phyloP scores from a whole-genome alignment of 2,797 vertebrate species.

The Pagetopsis macropterus region DNA sequence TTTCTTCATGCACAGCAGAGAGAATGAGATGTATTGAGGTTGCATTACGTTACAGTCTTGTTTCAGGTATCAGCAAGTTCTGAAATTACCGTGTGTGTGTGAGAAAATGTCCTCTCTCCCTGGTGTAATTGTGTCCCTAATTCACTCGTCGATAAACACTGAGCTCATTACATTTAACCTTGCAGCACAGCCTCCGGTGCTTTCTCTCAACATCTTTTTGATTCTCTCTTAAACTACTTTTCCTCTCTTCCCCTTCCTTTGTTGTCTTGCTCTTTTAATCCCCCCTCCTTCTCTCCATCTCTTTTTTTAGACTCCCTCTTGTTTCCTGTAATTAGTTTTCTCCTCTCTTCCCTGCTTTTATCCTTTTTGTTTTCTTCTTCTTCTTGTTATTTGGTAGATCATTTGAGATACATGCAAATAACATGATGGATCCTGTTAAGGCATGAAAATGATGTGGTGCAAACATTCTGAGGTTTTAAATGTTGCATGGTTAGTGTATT shows the following conservation, averaged over 20 bases:
- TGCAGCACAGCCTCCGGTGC: conserved; percentile 56
- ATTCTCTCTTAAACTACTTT: conserved; percentile 33
- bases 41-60: conserved; percentile 27
- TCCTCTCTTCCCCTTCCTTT: conserved; percentile 3
- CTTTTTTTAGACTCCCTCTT: neutral
- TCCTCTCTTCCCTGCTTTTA: neutral
- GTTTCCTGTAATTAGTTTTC: neutral
- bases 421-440: conserved; percentile 25
- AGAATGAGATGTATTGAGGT: conserved; percentile 49
- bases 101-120: conserved; percentile 27
- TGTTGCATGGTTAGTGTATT: conserved; percentile 11
- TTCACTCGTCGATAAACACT: conserved; percentile 51
- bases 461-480: conserved; percentile 18
- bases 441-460: conserved; percentile 25
- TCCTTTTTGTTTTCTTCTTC: neutral
- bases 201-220: conserved; percentile 44
- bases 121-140: conserved; percentile 41
- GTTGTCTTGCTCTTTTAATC: conserved; percentile 8
- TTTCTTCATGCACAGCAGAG: conserved; percentile 10
- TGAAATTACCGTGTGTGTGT: conserved; percentile 31
- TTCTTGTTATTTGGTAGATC: too few species aligned
- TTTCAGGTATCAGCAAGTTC: conserved; percentile 50
- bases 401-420: conserved; percentile 17
- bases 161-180: conserved; percentile 64
- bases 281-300: neutral